Base-by-base conservation (phyloP, 2,888 invertebrate species). In the Orchesellides sinensis region DNA sequence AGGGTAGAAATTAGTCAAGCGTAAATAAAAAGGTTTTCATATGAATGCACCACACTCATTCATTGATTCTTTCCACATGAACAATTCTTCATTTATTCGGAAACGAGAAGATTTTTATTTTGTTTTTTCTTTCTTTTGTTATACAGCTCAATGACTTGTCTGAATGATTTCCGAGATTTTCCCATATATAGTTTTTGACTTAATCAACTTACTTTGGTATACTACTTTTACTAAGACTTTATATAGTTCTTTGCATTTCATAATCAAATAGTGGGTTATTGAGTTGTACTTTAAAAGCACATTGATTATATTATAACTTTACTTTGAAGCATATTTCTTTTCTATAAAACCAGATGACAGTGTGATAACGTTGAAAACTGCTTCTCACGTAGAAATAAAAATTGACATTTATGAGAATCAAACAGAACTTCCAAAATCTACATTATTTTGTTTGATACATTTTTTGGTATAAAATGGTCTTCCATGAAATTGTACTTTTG, bases 11-110 rank as follows among this genome's bases (percentile, higher is more conserved):
- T 79, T 72, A 80, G 56, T 80, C 47, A 79, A 54, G 63, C 66
- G 79, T 27, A 54, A 61, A 70, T 70, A 69, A 83, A 79, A 68
- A 52, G 79, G 68, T 83, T 83, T 83, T 79, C 79, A 83, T 74
- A 79, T 79, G 79, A 83, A 79, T 79, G 83, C 79, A 83, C 79
- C 74, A n/a, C 73, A 63, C 63, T 79, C 78, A 78, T 83, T 83
- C 79, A 83, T 74, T 74, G 73, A 73, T 74, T 74, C 35, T 25
- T 81, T 81, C 81, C 73, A 72, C 68, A 47, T 79, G 79, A 79
- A 72, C 40, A 72, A 70, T 72, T 79, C 79, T n/a, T 65, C 79
- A 72, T 65, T 79, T 79, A 66, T 14, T 70, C 70, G 79, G 79
- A 79, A 79, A 59, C 70, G n/a, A 54, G 63, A 54, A 25, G 29